Base-by-base conservation (phyloP, 2,888 invertebrate species). In the Chaetogeoica ovagalla region DNA sequence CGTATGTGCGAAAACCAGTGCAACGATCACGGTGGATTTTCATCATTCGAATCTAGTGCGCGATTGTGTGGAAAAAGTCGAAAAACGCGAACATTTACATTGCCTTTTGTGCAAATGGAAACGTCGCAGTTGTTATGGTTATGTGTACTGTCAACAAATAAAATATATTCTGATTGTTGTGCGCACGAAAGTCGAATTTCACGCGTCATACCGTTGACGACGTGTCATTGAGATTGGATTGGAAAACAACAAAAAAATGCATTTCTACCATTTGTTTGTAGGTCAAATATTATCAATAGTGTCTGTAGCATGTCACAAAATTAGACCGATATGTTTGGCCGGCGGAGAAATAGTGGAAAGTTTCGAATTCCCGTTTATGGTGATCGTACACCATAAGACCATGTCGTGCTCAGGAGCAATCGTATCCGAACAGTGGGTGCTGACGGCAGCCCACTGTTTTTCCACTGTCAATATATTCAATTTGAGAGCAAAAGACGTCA, bases 381-480 rank as follows among this genome's bases (percentile, higher is more conserved):
- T 48, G 2, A n/a, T 70, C 2, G 23, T 79, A 70, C 43, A 55
- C 2, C 79, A 79, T 57, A 70, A 71, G 19, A 23, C 79, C 1
- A 62, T 79, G 79, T 70, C 69, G 37, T 79, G 79, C 37, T 79
- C 79, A 5, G 79, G 79, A 37, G 69, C 81, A 13, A 81, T 81
- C 8, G 17, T 81, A 43, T 68, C 81, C 37, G 69, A 75, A 69
- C 62, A 81, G 52, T 81, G 81, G 81, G 23, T 81, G 6, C n/a
- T 81, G 37, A 75, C 68, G 3, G 81, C 75, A 8, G 75, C 81
- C 39, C 81, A 81, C 23, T 81, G 81, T 81, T 81, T 75, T 23
- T 43, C 68, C 7, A 23, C 43, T 17, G 65, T 23, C 23, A 21
- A 79, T 17, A 55, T 75, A 23, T 23, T n/a, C 13, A 21, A 55